phyloP scores from a whole-genome alignment of 2,113 vertebrate species.

The Mastomys natalensis region DNA sequence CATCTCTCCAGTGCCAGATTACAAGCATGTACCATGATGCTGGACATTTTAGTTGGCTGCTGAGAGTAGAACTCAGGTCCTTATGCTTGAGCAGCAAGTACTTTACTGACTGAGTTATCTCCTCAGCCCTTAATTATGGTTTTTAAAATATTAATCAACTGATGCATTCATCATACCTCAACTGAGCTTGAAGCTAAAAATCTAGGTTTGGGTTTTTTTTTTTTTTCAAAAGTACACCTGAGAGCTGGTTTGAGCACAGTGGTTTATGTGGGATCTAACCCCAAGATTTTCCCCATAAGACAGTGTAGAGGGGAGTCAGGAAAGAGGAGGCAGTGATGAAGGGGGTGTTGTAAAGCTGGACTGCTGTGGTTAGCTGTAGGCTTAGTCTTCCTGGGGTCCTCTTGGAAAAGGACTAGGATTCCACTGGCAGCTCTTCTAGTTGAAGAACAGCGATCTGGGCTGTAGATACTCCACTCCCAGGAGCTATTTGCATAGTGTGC shows the following conservation, averaged over 20 bases:
- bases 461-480: too few relatives aligned
- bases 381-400: too few relatives aligned
- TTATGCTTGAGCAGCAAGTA: neutral
- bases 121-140: neutral
- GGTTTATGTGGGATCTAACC: neutral
- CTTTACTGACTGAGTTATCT: neutral
- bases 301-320: neutral
- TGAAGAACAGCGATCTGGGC: accelerated
- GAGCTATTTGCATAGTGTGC: neutral
- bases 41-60: neutral
- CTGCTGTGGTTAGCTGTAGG: neutral
- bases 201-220: neutral
- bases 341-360: accelerated
- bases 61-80: neutral
- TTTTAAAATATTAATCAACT: neutral
- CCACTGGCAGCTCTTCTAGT: neutral
- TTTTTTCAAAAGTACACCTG: neutral
- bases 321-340: neutral
- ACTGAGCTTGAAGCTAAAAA: neutral
- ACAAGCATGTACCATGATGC: neutral
- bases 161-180: neutral
- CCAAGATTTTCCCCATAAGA: neutral
- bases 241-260: neutral
- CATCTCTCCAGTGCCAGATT: neutral
- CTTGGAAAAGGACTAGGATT: accelerated